A percentile compares a stretch with the other conserved stretches of the same genome.
Conservation (phyloP, 2,113 vertebrate genomes). For the Cyanocitta stelleri region DNA sequence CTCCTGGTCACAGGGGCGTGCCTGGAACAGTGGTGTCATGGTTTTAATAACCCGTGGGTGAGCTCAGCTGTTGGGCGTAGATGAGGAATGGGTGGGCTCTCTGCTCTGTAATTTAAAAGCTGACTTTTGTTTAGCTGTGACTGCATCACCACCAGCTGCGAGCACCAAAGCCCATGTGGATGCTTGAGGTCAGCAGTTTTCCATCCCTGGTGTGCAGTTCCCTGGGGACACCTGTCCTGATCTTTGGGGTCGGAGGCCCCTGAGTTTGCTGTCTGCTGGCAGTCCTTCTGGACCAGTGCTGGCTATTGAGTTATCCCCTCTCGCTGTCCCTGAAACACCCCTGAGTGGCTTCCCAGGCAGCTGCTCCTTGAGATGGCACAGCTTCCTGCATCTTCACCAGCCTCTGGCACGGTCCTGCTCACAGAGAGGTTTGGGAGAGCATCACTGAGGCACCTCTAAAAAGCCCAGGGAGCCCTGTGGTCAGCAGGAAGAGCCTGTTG, state of each 20-base stretch:
- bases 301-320: background rate
- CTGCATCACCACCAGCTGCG: background rate
- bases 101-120: background rate
- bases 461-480: background rate
- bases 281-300: background rate
- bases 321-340: background rate
- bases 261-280: background rate
- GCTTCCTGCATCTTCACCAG: background rate
- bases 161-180: background rate
- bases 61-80: background rate
- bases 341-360: background rate
- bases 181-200: background rate
- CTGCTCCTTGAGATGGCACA: background rate
- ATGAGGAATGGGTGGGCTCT: background rate
- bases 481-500: background rate
- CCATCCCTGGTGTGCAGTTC: background rate
- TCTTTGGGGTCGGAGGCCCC: background rate
- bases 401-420: background rate
- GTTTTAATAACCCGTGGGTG: background rate
- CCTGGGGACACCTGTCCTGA: background rate
- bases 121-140: background rate
- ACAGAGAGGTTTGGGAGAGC: background rate
- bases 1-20: fast-evolving
- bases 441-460: fast-evolving
- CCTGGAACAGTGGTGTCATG: background rate